Percentiles rank a stretch among this genome's conserved stretches.
phyloP scores from a whole-genome alignment of 2,888 invertebrate genomes.

The Seira ritae region DNA sequence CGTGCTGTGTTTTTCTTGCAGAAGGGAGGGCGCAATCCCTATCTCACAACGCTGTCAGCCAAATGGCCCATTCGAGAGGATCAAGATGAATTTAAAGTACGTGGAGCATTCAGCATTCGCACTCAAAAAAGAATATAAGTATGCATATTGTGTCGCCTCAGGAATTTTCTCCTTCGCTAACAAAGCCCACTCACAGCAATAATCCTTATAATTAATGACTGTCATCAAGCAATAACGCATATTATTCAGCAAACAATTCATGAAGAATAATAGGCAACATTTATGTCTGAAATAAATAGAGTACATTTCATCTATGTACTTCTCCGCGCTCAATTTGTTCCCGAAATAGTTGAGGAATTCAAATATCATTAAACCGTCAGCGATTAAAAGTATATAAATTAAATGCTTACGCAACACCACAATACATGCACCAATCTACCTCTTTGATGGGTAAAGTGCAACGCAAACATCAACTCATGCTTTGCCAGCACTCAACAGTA shows the following conservation, averaged over 20 bases:
- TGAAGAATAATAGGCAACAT: conserved; percentile 17
- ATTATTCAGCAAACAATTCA: conserved; percentile 22
- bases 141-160: conserved; percentile 34
- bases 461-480: no score
- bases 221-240: conserved; percentile 35
- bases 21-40: neutral
- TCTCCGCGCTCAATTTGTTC: conserved; percentile 30
- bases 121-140: neutral
- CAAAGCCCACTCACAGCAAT: conserved; percentile 21
- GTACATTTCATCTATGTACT: conserved; percentile 9
- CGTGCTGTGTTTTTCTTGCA: neutral
- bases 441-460: neutral
- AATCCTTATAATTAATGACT: conserved; percentile 45
- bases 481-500: no score
- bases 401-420: no score
- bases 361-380: neutral
- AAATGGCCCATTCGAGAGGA: no score
- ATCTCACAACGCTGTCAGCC: no score
- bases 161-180: conserved; percentile 24
- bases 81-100: neutral
- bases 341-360: conserved; percentile 14
- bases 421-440: no score
- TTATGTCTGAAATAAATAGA: conserved; percentile 12
- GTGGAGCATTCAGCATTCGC: neutral
- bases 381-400: neutral